Base-by-base conservation (phyloP, 2,113 vertebrate genomes). In the Zosterops lateralis region DNA sequence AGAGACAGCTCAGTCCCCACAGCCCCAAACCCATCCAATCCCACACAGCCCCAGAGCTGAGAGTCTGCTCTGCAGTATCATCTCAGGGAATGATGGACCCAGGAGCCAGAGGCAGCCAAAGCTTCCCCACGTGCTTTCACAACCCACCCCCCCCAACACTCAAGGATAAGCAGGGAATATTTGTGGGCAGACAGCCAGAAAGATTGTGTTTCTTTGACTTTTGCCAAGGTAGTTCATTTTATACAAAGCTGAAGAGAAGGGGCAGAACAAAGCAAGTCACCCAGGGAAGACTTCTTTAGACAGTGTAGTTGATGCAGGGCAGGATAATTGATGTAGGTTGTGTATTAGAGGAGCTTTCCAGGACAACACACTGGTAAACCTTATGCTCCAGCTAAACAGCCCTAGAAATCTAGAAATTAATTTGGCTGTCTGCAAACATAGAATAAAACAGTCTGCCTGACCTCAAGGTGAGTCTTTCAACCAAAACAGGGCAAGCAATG, bases 381-480 rank as follows among this genome's bases (percentile, higher is more conserved):
- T 92, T 88, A 66, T 84, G 94, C 25, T 90, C 26, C 34, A n/a
- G 45, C 19, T 73, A 86, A 90, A 76, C 10, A 88, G 51, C 56
- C 47, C 72, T 73, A 65, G 91, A 90, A 95, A 86, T 90, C 72
- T 73, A 65, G 91, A 90, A 95, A 86, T 90, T 58, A 88, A 80
- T 89, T 42, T 86, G 32, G 42, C 60, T 92, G n/a, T 50, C 47
- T 54, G 15, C 54, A 93, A 85, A 61, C 8, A 4, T 0, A 65
- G 45, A 87, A 14, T 64, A 62, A 81, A 56, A 81, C 25, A 73
- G 38, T 11, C 56, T 93, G 64, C 38, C 60, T 84, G 68, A 84
- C 65, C 47, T 84, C 72, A 86, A 86, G 75, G 64, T 32, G 29
- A 74, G 29, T 19, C 48, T 66, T 58, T 66, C 10, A 62, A n/a